Evolutionary conservation across 2,797 vertebrate genomes (phyloP).

Genomic region (Pseudochirops corinnae): DNA sequence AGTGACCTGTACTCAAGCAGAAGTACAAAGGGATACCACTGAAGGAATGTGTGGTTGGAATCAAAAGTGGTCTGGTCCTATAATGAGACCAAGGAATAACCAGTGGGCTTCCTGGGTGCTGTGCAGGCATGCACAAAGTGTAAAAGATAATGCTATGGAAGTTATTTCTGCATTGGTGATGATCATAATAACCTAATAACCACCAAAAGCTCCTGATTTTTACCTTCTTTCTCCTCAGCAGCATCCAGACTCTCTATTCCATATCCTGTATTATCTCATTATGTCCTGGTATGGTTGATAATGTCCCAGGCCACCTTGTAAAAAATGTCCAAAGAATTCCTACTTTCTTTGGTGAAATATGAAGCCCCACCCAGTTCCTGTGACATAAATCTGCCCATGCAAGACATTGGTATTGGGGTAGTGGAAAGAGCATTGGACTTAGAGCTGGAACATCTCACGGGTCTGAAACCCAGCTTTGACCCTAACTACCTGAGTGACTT

Average conservation of each 20-base stretch:
- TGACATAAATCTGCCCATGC: not conserved
- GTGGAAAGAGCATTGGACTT: not conserved
- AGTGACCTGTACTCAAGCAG: not conserved
- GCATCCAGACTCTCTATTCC: slow-evolving; percentile 67
- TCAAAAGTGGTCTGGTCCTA: not conserved
- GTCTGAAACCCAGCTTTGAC: not conserved
- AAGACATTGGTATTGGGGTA: not conserved
- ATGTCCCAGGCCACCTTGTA: slow-evolving; percentile 63
- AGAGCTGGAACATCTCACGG: not conserved
- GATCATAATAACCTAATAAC: not conserved
- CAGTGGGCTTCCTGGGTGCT: not conserved
- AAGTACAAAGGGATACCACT: not conserved
- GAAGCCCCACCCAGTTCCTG: not conserved
- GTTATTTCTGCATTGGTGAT: not conserved
- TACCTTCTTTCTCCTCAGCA: slow-evolving; percentile 48
- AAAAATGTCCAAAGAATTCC: not conserved
- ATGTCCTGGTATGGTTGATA: slow-evolving; percentile 67
- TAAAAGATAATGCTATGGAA: not conserved
- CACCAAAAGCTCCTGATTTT: not conserved
- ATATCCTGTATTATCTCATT: slow-evolving; percentile 64
- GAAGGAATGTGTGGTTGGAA: not conserved
- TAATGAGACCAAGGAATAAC: not conserved
- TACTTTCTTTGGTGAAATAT: not conserved
- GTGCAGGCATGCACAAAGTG: not conserved
- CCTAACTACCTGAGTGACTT: not conserved